Percentiles rank a stretch among this genome's conserved stretches.
phyloP scores from a whole-genome alignment of 2,113 vertebrate species.

The Fulica atra region DNA sequence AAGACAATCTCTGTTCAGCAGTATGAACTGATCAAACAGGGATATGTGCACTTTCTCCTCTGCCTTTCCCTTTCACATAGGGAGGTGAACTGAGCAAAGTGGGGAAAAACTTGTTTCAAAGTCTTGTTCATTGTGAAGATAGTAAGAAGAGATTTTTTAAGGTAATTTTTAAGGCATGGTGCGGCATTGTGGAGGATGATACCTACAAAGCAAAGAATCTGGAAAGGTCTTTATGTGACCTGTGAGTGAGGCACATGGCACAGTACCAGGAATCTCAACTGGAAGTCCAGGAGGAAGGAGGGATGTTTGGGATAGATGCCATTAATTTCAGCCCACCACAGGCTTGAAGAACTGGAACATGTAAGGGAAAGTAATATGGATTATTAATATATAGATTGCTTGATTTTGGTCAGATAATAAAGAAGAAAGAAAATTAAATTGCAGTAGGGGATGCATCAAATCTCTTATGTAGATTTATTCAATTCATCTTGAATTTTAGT shows the following conservation, averaged over 20 bases:
- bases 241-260: neutral
- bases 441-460: neutral
- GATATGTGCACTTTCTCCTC: neutral
- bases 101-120: neutral
- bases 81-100: neutral
- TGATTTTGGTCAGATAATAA: neutral
- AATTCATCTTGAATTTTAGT: neutral
- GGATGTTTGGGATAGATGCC: neutral
- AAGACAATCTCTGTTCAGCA: neutral
- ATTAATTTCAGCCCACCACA: neutral
- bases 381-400: neutral
- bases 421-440: neutral
- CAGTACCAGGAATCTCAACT: neutral
- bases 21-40: neutral
- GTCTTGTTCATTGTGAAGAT: neutral
- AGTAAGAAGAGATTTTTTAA: neutral
- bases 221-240: neutral
- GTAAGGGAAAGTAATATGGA: neutral
- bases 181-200: neutral
- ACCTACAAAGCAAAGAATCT: neutral
- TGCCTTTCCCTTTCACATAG: accelerated
- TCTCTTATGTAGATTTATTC: neutral
- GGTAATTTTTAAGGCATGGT: neutral
- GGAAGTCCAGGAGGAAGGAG: neutral
- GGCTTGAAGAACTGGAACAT: neutral